Evolutionary conservation across 2,113 vertebrate genomes (phyloP), one percentile per base, ranked within the genome.

Genomic region (Cacatua alba): DNA sequence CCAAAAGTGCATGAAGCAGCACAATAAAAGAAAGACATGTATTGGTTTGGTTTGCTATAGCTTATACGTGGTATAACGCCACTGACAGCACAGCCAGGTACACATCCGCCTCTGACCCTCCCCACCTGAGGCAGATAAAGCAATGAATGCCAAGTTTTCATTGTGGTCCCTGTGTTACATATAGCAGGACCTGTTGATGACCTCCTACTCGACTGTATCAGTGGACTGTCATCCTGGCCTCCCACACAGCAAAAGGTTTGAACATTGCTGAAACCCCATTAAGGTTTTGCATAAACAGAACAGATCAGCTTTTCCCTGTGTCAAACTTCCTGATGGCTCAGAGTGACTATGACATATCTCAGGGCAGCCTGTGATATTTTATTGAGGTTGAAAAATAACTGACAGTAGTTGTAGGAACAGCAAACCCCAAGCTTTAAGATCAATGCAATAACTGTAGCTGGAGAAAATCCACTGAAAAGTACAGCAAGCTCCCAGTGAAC

Each of bases 291-390:
- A 12, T 0, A 16, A 44, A 19, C 17, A 12, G 6, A 92, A 79
- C 65, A 41, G 82, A 62, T n/a, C 24, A 37, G 71, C 68, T 52
- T 71, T 91, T 81, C 60, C 76, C 48, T 3, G 0, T 46, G 43
- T 19, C 80, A 86, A 81, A 39, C 37, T 64, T 92, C 69, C 80
- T 10, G 60, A 53, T n/a, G 65, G 16, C 86, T 93, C 80, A 21
- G 28, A 88, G 63, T 20, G 86, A 55, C 80, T 74, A 0, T 46
- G 95, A 83, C 86, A 64, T 15, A 6, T 74, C 91, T 79, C 60
- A 39, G 89, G 83, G 77, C 70, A 89, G 39, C 3, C 64, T 94
- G 91, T 29, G 94, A 60, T 71, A 15, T 89, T 89, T 94, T 60
- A 81, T 87, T 68, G 52, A 72, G 39, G 60, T 17, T 60, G 64